Conservation (phyloP, 2,113 vertebrate genomes). For the Nerophis lumbriciformis region DNA sequence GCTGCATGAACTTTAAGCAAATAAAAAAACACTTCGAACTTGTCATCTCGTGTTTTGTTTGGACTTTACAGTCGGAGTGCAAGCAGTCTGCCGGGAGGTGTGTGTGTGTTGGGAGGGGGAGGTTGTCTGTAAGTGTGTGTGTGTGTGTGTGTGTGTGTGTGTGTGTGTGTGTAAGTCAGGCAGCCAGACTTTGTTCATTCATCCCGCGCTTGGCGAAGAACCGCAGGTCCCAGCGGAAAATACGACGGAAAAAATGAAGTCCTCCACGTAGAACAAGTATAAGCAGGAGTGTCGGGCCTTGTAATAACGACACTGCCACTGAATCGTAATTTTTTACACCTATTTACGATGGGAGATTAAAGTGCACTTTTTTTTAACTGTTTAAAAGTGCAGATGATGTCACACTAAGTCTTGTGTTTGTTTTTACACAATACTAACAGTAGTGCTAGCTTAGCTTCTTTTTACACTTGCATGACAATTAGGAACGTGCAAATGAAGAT, state of each 20-base stretch:
- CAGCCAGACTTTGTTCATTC: conserved; percentile 65
- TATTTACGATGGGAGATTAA: neutral
- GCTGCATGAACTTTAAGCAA: neutral
- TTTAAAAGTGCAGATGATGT: too few species aligned
- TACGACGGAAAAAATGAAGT: conserved; percentile 25
- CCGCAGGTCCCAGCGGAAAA: conserved; percentile 17
- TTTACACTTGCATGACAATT: too few species aligned
- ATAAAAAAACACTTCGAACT: conserved; percentile 1
- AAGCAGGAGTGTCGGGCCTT: too few species aligned
- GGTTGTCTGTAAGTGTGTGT: neutral
- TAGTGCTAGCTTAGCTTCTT: too few species aligned
- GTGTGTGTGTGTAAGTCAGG: conserved; percentile 2
- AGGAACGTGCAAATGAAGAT: too few species aligned
- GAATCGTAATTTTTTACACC: neutral
- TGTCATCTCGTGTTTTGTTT: conserved; percentile 11
- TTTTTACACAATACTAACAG: too few species aligned
- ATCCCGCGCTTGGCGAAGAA: conserved; percentile 36
- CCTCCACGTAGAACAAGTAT: neutral
- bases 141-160: neutral
- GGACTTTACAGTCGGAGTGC: conserved; percentile 18
- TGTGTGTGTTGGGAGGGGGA: too few species aligned
- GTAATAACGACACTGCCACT: neutral
- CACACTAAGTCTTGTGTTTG: too few species aligned
- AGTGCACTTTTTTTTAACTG: too few species aligned
- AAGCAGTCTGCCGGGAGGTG: conserved; percentile 21